Evolutionary conservation across 2,113 vertebrate genomes (phyloP).

Genomic region (Tragelaphus buxtoni): DNA sequence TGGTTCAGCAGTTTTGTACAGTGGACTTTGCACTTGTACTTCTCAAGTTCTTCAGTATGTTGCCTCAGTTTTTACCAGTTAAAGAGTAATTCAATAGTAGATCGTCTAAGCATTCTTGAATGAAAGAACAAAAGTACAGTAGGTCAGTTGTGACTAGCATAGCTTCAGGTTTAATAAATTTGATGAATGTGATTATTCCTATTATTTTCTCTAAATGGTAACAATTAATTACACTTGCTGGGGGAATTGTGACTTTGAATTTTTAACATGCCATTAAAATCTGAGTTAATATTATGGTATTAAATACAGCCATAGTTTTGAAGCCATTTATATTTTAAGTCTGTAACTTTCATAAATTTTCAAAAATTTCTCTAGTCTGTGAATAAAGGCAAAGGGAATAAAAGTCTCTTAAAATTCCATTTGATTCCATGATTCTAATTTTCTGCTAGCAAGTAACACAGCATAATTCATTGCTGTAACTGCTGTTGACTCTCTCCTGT

Average conservation of each 20-base stretch:
- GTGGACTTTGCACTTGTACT: conserved; percentile 51
- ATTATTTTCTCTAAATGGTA: conserved; percentile 41
- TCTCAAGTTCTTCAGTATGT: conserved; percentile 35
- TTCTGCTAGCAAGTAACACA: neutral
- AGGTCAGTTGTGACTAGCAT: neutral
- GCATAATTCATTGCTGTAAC: neutral
- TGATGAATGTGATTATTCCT: conserved; percentile 44
- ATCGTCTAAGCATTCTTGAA: conserved; percentile 32
- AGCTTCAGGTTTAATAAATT: conserved; percentile 49
- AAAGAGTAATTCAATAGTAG: conserved; percentile 12
- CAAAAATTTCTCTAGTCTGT: neutral
- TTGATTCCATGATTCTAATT: neutral
- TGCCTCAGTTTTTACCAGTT: conserved; percentile 63
- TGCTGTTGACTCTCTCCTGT: neutral
- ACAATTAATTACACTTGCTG: conserved; percentile 35
- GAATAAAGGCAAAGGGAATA: conserved; percentile 29
- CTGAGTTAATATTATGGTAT: conserved; percentile 41
- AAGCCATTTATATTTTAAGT: conserved; percentile 42
- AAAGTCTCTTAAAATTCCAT: neutral
- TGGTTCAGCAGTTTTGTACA: conserved; percentile 50
- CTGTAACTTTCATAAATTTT: neutral
- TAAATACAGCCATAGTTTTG: conserved; percentile 43
- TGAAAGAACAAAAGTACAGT: conserved; percentile 16
- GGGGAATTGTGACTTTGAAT: conserved; percentile 51
- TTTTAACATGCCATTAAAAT: conserved; percentile 61